A percentile compares a stretch with the other conserved stretches of the same genome.
phyloP scores from a whole-genome alignment of 2,888 invertebrate species.

The Halictus quadricinctus region DNA sequence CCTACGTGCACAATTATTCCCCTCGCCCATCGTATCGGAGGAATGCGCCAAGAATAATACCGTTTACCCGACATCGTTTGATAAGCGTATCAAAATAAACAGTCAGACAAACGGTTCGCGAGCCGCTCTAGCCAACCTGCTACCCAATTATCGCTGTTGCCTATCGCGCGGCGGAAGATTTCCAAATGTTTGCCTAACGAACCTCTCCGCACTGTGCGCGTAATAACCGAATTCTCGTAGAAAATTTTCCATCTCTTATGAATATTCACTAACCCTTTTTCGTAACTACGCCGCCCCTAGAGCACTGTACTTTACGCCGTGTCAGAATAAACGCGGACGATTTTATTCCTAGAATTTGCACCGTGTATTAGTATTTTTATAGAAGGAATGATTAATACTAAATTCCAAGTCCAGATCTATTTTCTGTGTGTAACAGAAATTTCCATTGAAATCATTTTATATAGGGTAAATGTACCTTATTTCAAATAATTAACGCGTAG shows the following conservation, averaged over 20 bases:
- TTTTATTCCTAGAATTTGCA: background rate
- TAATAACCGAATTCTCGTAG: background rate
- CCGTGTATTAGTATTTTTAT: background rate
- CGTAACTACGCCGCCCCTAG: background rate
- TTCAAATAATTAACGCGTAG: no score
- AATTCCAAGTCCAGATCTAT: no score
- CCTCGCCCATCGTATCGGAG: conserved; percentile 19
- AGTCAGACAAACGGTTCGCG: conserved; percentile 7
- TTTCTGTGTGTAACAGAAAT: no score
- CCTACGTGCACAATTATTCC: conserved; percentile 50
- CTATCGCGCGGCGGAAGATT: background rate
- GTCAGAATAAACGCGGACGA: no score
- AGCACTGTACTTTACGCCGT: background rate
- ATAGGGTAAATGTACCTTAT: no score
- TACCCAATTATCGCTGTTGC: conserved; percentile 9
- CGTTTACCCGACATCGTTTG: conserved; percentile 41
- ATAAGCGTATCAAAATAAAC: conserved; percentile 48
- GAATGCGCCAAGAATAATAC: conserved; percentile 59
- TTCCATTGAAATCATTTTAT: no score
- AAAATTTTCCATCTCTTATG: background rate
- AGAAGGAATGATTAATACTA: background rate
- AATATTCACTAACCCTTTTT: background rate
- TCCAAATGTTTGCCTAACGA: background rate
- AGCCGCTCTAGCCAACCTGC: background rate
- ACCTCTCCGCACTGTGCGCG: background rate